These are phyloP conservation scores for Salpingus planirostris DNA, from an alignment of 2,888 invertebrate species.

Conservation along the genomic window DNA sequence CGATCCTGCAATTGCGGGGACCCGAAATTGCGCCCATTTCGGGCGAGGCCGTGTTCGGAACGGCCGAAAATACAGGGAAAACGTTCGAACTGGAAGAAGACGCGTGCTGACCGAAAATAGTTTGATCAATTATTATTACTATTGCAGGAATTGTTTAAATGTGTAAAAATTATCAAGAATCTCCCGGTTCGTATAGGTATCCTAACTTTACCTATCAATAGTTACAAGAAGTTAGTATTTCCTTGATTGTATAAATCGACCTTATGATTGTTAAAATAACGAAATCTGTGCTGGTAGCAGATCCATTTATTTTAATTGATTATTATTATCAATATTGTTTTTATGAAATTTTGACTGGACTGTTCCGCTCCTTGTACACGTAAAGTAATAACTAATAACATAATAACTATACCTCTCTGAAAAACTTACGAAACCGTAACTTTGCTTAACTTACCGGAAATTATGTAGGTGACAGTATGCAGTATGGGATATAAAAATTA, in stretches of 20 bases:
- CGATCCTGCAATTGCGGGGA: conserved; percentile 54
- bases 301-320: conserved; percentile 12
- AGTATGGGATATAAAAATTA: too few relatives aligned
- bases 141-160: conserved; percentile 18
- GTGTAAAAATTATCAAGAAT: too few relatives aligned
- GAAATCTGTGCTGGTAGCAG: conserved; percentile 27
- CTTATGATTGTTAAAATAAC: conserved; percentile 8
- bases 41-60: conserved; percentile 41
- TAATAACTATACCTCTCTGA: too few relatives aligned
- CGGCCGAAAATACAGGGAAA: conserved; percentile 49
- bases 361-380: conserved; percentile 12
- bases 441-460: conserved; percentile 17
- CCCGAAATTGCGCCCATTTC: conserved; percentile 26
- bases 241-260: too few relatives aligned
- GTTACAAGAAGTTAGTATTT: not conserved
- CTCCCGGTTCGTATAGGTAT: conserved; percentile 8
- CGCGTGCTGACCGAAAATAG: conserved; percentile 33
- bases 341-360: conserved; percentile 10
- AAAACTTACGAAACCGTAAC: too few relatives aligned
- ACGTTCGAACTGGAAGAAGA: conserved; percentile 48
- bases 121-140: conserved; percentile 14
- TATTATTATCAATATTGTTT: conserved; percentile 5
- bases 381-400: conserved; percentile 6
- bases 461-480: too few relatives aligned
- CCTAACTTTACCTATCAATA: too few relatives aligned